phyloP scores from a whole-genome alignment of 1,140 invertebrate species.

The Euglossa dilemma region DNA sequence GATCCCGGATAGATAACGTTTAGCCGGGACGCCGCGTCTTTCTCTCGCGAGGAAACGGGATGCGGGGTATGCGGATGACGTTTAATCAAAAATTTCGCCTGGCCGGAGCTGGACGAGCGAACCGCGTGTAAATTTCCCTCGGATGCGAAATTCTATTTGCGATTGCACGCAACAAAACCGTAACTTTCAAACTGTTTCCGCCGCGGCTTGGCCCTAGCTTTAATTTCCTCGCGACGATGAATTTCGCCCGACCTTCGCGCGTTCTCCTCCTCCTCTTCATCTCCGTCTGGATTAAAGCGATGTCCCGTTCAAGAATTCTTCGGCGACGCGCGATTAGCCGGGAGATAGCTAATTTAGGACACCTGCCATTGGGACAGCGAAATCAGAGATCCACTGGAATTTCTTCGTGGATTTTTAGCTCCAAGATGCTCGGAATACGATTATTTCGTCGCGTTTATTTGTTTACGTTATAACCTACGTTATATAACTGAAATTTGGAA shows the following conservation, averaged over 20 bases:
- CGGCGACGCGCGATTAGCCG: too few species aligned
- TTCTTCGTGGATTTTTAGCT: too few species aligned
- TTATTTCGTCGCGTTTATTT: too few species aligned
- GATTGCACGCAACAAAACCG: not conserved
- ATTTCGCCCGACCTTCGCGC: not conserved
- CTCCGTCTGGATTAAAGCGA: not conserved
- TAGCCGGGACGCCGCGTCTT: not conserved
- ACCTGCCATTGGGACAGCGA: too few species aligned
- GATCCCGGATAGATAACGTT: not conserved
- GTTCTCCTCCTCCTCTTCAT: not conserved
- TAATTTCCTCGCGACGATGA: too few species aligned
- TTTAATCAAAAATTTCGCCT: conserved; percentile 29
- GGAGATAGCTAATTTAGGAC: too few species aligned
- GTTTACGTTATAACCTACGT: too few species aligned
- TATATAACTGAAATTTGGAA: too few species aligned
- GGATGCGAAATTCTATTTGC: conserved; percentile 2
- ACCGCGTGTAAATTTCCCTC: not conserved
- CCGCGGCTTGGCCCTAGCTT: not conserved
- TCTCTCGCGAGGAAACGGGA: not conserved
- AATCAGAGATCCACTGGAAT: too few species aligned
- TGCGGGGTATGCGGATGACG: not conserved
- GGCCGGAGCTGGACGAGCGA: not conserved
- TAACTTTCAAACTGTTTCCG: not conserved
- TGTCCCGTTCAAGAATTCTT: not conserved
- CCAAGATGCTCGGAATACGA: too few species aligned